phyloP scores from a whole-genome alignment of 2,113 vertebrate species.

The Sphaerodactylus townsendi region DNA sequence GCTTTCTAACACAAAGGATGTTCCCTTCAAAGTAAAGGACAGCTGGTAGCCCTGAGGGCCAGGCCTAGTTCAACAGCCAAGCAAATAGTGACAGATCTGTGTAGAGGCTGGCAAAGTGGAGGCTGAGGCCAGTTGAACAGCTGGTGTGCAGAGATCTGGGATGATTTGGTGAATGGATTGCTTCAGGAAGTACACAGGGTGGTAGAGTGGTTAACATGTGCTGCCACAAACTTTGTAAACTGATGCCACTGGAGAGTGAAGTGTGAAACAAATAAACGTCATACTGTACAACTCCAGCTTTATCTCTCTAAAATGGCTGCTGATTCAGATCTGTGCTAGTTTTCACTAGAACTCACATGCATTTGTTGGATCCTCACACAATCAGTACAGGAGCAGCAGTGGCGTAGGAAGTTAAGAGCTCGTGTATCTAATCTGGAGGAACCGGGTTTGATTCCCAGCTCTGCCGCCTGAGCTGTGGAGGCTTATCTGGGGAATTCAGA shows the following conservation, averaged over 20 bases:
- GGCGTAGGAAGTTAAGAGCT: too few relatives aligned
- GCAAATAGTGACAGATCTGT: background rate
- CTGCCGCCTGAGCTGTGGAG: too few relatives aligned
- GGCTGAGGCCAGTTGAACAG: background rate
- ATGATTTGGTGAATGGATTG: background rate
- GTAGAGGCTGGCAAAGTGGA: background rate
- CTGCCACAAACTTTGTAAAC: background rate
- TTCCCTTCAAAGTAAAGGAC: background rate
- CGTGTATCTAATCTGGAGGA: too few relatives aligned
- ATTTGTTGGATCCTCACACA: background rate
- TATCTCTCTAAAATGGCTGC: background rate
- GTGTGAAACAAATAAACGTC: background rate
- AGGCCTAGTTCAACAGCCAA: background rate
- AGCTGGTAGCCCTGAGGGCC: background rate
- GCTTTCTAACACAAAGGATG: background rate
- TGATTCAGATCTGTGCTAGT: background rate
- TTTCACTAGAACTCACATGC: background rate
- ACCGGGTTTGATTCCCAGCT: too few relatives aligned
- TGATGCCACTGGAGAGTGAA: background rate
- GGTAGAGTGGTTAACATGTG: background rate
- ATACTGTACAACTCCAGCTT: too few relatives aligned
- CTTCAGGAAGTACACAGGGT: background rate
- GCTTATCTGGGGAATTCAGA: too few relatives aligned
- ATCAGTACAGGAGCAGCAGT: background rate
- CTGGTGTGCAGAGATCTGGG: background rate